phyloP scores from a whole-genome alignment of 2,797 vertebrate genomes.

The Selene dorsalis region DNA sequence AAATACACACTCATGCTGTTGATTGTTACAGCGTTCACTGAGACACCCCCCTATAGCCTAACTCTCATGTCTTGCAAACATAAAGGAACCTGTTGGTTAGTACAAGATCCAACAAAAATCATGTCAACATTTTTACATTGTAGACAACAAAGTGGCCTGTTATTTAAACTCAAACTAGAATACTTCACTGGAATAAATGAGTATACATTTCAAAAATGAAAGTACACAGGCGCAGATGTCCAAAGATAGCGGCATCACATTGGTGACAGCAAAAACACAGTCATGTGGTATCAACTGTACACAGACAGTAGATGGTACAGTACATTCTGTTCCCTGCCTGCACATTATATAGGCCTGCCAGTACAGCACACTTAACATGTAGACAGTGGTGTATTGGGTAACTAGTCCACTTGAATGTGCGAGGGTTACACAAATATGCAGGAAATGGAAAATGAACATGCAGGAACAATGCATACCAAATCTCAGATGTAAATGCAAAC shows the following conservation, averaged over 20 bases:
- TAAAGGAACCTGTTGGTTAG: no score
- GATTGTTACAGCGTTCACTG: no score
- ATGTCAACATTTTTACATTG: no score
- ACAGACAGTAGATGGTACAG: neutral
- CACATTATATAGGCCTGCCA: neutral
- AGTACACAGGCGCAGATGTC: neutral
- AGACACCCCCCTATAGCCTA: no score
- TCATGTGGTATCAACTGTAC: neutral
- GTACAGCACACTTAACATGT: neutral
- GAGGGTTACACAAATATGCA: neutral
- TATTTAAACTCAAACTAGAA: neutral
- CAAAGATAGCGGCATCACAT: neutral
- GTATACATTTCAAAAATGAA: neutral
- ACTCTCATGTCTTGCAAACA: no score
- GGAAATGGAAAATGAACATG: conserved; percentile 10
- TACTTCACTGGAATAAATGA: neutral
- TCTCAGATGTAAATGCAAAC: conserved; percentile 1
- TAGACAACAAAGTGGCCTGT: neutral
- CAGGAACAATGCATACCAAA: neutral
- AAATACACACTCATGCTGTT: no score
- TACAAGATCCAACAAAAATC: no score
- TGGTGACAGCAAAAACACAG: neutral
- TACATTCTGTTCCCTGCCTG: conserved; percentile 17
- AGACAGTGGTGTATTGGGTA: conserved; percentile 3
- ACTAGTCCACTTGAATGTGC: conserved; percentile 1